Base-by-base conservation (phyloP, 92 coral and sea anemone genomes). In the Chrysogorgia sp. region DNA sequence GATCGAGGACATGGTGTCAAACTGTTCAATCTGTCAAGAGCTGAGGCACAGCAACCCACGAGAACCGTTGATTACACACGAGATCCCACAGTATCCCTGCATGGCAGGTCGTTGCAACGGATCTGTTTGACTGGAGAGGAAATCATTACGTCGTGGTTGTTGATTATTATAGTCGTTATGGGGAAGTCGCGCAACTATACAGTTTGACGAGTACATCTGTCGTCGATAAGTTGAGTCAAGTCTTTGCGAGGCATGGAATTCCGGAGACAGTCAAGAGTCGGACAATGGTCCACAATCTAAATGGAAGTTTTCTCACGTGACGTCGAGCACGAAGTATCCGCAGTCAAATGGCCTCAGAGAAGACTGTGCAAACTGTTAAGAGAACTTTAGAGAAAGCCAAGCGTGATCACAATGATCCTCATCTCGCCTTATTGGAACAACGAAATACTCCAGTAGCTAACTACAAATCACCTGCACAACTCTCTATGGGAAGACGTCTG, bases 31-130 rank as follows among this genome's bases (percentile, higher is more conserved):
- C 21, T 77, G 82, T 40, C 63, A 40, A 31, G 74, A 77, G 28
- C 58, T 50, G 12, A 40, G 47, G 10, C 14, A 23, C 58, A 63
- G 29, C 34, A 63, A 63, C 23, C 30, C 19, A 17, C 2, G 28
- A 78, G 75, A 78, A 6, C 83, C 83, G 8, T 63, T 65, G 67
- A n/a, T n/a, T n/a, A n/a, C n/a, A n/a, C n/a, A n/a, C n/a, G n/a
- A n/a, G n/a, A n/a, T n/a, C n/a, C n/a, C n/a, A n/a, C n/a, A n/a
- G n/a, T n/a, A n/a, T n/a, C n/a, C n/a, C n/a, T n/a, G n/a, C n/a
- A n/a, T n/a, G n/a, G n/a, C n/a, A n/a, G n/a, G n/a, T n/a, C n/a
- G n/a, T n/a, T n/a, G n/a, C n/a, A n/a, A n/a, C n/a, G n/a, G n/a
- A n/a, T n/a, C n/a, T n/a, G n/a, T n/a, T n/a, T n/a, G n/a, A n/a